Evolutionary conservation across 2,888 invertebrate species (phyloP), one percentile per base, ranked within the genome.

Genomic region (Linnaemya vulpina): DNA sequence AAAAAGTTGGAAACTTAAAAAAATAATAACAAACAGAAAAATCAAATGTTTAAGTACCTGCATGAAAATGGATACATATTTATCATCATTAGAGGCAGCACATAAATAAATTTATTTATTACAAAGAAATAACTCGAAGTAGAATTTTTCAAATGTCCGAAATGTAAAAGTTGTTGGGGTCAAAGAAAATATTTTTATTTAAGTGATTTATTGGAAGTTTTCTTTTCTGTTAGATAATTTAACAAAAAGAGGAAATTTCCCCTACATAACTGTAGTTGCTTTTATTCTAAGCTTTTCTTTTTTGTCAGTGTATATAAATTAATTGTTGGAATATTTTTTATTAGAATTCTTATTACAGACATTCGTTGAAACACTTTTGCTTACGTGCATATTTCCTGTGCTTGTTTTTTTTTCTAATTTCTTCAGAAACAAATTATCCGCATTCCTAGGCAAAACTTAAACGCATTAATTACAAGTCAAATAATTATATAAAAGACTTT

Each of bases 361-460:
- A 30, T 17, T 22, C 13, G 7, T 15, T 68, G 13, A 15, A 17
- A n/a, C 15, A 65, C 9, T 13, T 15, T 17, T 67, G 30, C 22
- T 35, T 60, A 53, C 51, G 58, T 63, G 11, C 20, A 25, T n/a
- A 38, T 62, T 51, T 51, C 60, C 20, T 58, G 5, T 46, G 49
- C 11, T 38, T 46, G 11, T 58, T 60, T 13, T 67, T 11, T 53
- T 11, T 46, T 49, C n/a, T n/a, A n/a, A n/a, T n/a, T 38, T 40
- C 53, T 68, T 60, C 30, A 73, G 62, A 30, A 83, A 22, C 68
- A 78, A 83, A 78, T 78, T 79, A 79, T 84, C 83, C 83, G 70
- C 79, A 84, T 84, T 84, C 83, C 83, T 79, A 65, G 65, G 75
- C 75, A 60, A 63, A 79, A 65, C 20, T 49, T 63, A 79, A 83